Evolutionary conservation across 1,140 invertebrate species (phyloP), one percentile per base, ranked within the genome.

Genomic region (Lerema accius): DNA sequence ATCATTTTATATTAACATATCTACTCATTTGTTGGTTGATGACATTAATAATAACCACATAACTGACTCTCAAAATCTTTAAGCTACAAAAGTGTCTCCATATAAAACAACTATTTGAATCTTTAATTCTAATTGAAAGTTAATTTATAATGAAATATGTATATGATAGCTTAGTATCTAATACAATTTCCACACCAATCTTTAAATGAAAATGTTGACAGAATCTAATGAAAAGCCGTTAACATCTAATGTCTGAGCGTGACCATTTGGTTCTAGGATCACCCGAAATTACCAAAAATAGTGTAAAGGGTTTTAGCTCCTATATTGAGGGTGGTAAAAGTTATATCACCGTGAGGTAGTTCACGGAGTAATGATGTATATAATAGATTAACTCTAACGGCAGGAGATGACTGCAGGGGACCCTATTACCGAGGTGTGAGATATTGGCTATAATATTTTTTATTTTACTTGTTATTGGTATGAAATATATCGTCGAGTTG

Each of bases 391-490:
- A 55, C 51, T 48, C 45, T 40, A 49, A 58, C 62, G 17, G 45
- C 58, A 23, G 45, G 56, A 67, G 61, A 56, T 50, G 50, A 51
- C 69, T 45, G 45, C 69, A 49, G 65, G 69, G 61, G 51, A 58
- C 61, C 65, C 59, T 61, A 71, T 71, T 64, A 64, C 37, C 39
- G 61, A 67, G 69, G 65, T 67, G 65, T 71, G 50, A 53, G 50
- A 16, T 23, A 32, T 23, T n/a, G 32, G 67, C 58, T 67, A 67
- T 71, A 40, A 61, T 45, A 15, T 37, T 37, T 53, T 53, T 23
- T 39, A 11, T 53, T 53, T 53, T 17, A 39, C 11, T 40, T 13
- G 15, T 14, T 37, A 48, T 23, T 48, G 4, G 9, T 19, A 23
- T 3, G 2, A 23, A 23, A 23, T 23, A 23, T 23, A 23, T 23